Evolutionary conservation across 2,113 vertebrate genomes (phyloP).

Genomic region (Mesembrinibis cayennensis): DNA sequence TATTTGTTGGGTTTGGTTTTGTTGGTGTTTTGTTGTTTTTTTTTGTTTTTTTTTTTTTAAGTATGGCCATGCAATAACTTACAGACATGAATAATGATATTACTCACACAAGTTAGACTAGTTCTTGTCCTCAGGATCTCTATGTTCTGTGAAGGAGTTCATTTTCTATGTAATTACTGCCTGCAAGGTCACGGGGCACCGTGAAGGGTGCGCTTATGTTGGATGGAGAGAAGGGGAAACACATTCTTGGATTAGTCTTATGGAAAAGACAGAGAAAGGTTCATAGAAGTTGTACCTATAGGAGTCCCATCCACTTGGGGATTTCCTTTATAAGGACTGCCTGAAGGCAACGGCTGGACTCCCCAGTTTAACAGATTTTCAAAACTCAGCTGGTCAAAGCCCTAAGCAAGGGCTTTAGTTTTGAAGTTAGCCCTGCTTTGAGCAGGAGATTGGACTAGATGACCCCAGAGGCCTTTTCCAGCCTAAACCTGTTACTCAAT

Average conservation of each 20-base stretch:
- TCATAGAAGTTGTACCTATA: neutral
- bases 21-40: fast-evolving
- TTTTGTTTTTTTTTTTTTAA: neutral
- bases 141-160: neutral
- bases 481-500: neutral
- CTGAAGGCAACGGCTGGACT: neutral
- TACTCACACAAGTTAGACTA: neutral
- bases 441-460: neutral
- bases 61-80: neutral
- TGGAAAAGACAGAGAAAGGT: neutral
- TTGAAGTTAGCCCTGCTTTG: neutral
- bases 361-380: neutral
- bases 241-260: neutral
- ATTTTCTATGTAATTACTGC: neutral
- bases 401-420: neutral
- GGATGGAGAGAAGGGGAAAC: neutral
- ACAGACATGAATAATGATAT: neutral
- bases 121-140: neutral
- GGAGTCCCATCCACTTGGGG: neutral
- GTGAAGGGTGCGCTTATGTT: neutral
- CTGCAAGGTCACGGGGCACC: neutral
- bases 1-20: neutral
- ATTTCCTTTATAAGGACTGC: neutral
- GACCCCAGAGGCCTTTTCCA: neutral
- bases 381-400: neutral